Evolutionary conservation across 1,140 invertebrate genomes (phyloP).

Genomic region (Pseudomyrmex gracilis): DNA sequence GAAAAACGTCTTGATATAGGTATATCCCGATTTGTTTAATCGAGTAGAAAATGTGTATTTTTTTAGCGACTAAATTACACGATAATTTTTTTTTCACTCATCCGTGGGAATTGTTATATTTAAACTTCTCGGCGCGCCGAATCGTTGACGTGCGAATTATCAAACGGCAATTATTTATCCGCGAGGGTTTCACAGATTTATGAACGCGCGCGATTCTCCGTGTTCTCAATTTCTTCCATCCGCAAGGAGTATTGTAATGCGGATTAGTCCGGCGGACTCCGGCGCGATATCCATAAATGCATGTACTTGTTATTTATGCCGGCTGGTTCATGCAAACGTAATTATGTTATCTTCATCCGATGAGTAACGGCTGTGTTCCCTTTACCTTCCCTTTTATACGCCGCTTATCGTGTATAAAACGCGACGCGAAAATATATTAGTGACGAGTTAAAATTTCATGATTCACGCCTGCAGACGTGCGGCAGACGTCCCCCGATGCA

Average conservation of each 20-base stretch:
- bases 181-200: slow-evolving; percentile 3
- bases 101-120: background rate
- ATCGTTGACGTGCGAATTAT: slow-evolving; percentile 55
- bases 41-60: background rate
- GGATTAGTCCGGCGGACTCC: slow-evolving; percentile 44
- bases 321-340: slow-evolving; percentile 46
- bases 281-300: slow-evolving; percentile 53
- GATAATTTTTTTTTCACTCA: background rate
- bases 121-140: slow-evolving; percentile 11
- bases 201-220: slow-evolving; percentile 20
- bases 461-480: slow-evolving; percentile 51
- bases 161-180: slow-evolving; percentile 61
- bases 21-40: slow-evolving; percentile 3
- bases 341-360: slow-evolving; percentile 61
- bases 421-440: slow-evolving; percentile 41
- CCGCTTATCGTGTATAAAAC: slow-evolving; percentile 48
- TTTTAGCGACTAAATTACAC: background rate
- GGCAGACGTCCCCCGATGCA: slow-evolving; percentile 35
- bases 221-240: slow-evolving; percentile 38
- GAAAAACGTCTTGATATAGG: background rate
- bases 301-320: slow-evolving; percentile 59
- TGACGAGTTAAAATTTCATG: slow-evolving; percentile 47
- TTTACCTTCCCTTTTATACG: slow-evolving; percentile 39
- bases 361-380: slow-evolving; percentile 48
- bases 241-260: slow-evolving; percentile 35